Conservation (phyloP, 1,140 invertebrate genomes). For the Eciton burchellii region DNA sequence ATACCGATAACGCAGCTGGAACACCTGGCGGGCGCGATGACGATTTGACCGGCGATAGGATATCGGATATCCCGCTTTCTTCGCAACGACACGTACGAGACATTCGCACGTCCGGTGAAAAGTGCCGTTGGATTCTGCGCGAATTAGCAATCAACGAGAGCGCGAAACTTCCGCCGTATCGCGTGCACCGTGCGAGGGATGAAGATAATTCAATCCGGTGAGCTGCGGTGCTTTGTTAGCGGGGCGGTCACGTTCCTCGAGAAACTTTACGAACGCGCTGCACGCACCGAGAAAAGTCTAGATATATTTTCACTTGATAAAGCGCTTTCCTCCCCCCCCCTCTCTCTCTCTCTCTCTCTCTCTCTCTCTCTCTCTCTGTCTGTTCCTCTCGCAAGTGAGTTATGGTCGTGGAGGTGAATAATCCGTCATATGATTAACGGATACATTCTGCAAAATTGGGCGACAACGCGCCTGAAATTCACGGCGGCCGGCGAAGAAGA, state of each 20-base stretch:
- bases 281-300: constrained; percentile 10
- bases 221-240: constrained; percentile 11
- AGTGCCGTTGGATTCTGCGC: constrained; percentile 7
- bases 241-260: constrained; percentile 37
- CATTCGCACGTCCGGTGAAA: constrained; percentile 9
- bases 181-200: not conserved
- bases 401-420: not conserved
- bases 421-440: not conserved
- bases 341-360: too few species aligned
- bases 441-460: not conserved
- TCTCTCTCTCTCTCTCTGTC: too few species aligned
- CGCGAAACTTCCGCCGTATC: not conserved
- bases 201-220: constrained; percentile 40
- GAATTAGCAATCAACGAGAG: constrained; percentile 19
- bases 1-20: constrained; percentile 28
- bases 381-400: too few species aligned
- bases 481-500: constrained; percentile 1
- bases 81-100: constrained; percentile 10
- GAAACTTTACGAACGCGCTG: constrained; percentile 19
- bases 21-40: not conserved
- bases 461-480: constrained; percentile 17
- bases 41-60: constrained; percentile 65
- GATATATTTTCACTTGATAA: constrained; percentile 34
- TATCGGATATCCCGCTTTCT: constrained; percentile 67
- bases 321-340: not conserved